phyloP scores from a whole-genome alignment of 2,888 invertebrate species.

The Cerceris rybyensis region DNA sequence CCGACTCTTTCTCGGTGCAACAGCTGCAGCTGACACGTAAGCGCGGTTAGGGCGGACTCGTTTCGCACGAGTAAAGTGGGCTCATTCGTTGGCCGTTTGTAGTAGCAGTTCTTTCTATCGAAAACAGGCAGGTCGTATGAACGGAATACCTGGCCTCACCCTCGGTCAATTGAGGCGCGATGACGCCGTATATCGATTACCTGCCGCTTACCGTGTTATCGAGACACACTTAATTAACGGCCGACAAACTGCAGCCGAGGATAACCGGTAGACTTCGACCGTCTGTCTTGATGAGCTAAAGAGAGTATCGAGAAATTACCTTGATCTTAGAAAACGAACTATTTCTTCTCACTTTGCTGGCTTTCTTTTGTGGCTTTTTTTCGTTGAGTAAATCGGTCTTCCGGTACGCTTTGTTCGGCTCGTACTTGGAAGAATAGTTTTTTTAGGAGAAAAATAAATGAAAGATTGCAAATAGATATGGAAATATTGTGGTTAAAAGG shows the following conservation, averaged over 20 bases:
- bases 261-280: slow-evolving; percentile 41
- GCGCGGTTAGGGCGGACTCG: slow-evolving; percentile 41
- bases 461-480: neutral
- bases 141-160: slow-evolving; percentile 30
- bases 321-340: slow-evolving; percentile 53
- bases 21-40: slow-evolving; percentile 45
- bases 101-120: slow-evolving; percentile 40
- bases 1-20: slow-evolving; percentile 35
- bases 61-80: slow-evolving; percentile 21
- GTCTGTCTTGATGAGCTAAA: slow-evolving; percentile 50
- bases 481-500: neutral
- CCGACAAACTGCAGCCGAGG: slow-evolving; percentile 57
- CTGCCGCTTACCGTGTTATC: slow-evolving; percentile 60
- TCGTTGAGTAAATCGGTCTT: slow-evolving; percentile 38
- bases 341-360: slow-evolving; percentile 27
- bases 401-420: slow-evolving; percentile 46
- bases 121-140: slow-evolving; percentile 15
- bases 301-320: slow-evolving; percentile 49
- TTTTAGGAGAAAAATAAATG: neutral
- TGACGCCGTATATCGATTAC: slow-evolving; percentile 65
- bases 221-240: slow-evolving; percentile 65
- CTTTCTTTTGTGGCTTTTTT: neutral
- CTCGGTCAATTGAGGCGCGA: slow-evolving; percentile 49
- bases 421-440: slow-evolving; percentile 36
- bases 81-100: slow-evolving; percentile 23